phyloP scores from a whole-genome alignment of 2,888 invertebrate genomes.

The Metallyticus violacea region DNA sequence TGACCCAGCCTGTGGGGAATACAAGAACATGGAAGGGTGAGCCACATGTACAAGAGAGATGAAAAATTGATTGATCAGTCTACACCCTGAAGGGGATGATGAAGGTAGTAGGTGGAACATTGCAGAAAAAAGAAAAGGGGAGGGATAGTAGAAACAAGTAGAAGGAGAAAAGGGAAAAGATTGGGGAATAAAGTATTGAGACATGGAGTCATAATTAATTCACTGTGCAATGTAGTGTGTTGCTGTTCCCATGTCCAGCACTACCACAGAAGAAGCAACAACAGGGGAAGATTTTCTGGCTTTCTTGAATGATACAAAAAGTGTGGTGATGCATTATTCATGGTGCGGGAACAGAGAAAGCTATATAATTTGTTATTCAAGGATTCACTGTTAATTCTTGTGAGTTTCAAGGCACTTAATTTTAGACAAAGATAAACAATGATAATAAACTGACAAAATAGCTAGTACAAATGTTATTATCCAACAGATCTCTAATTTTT shows the following conservation, averaged over 20 bases:
- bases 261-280: background rate
- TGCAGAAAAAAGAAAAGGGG: too few species aligned
- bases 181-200: background rate
- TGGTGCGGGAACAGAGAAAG: background rate
- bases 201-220: background rate
- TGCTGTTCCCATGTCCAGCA: background rate
- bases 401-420: background rate
- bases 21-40: background rate
- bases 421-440: background rate
- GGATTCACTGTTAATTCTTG: background rate
- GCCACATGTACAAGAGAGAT: background rate
- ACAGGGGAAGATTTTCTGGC: background rate
- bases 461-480: background rate
- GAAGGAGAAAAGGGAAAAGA: too few species aligned
- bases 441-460: background rate
- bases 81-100: background rate
- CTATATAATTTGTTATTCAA: background rate
- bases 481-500: too few species aligned
- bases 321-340: background rate
- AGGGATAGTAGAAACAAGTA: too few species aligned
- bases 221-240: background rate
- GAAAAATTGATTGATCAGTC: conserved; percentile 9
- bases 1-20: background rate
- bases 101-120: too few species aligned
- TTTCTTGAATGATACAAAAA: background rate